Evolutionary conservation across 2,888 invertebrate species (phyloP).

Genomic region (Apodemia zela): DNA sequence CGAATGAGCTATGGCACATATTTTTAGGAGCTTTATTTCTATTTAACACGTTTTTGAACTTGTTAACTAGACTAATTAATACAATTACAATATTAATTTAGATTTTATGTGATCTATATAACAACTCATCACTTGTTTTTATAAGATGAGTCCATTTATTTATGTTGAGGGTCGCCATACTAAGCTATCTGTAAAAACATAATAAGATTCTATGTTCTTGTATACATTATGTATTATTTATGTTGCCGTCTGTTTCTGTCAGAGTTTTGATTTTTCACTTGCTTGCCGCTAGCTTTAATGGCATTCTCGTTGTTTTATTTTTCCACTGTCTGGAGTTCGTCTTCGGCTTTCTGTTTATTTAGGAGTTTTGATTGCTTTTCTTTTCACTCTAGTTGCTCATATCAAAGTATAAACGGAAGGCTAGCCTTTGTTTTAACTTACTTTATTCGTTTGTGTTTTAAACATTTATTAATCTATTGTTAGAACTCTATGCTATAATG

Average conservation of each 20-base stretch:
- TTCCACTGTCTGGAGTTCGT: constrained; percentile 70
- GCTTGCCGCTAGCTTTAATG: constrained; percentile 13
- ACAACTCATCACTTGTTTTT: too few relatives aligned
- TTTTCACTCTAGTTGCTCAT: constrained; percentile 27
- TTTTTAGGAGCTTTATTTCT: too few relatives aligned
- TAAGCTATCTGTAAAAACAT: not conserved
- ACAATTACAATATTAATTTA: too few relatives aligned
- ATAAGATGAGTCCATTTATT: too few relatives aligned
- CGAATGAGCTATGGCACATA: too few relatives aligned
- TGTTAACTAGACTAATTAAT: too few relatives aligned
- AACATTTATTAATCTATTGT: constrained; percentile 8
- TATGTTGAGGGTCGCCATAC: too few relatives aligned
- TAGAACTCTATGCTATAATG: not conserved
- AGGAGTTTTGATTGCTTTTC: constrained; percentile 66
- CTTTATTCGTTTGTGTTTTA: constrained; percentile 15
- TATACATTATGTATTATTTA: not conserved
- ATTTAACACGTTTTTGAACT: too few relatives aligned
- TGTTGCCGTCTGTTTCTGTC: constrained; percentile 4
- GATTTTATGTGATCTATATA: too few relatives aligned
- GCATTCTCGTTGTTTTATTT: constrained; percentile 54
- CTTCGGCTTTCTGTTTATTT: constrained; percentile 65
- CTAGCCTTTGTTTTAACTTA: constrained; percentile 18
- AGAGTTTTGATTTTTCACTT: constrained; percentile 13
- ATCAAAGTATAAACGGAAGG: constrained; percentile 19
- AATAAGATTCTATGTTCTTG: not conserved